Percentiles rank a stretch among this genome's conserved stretches.
Conservation (phyloP, 2,797 vertebrate genomes). For the Ctenochaetus hawaiiensis region DNA sequence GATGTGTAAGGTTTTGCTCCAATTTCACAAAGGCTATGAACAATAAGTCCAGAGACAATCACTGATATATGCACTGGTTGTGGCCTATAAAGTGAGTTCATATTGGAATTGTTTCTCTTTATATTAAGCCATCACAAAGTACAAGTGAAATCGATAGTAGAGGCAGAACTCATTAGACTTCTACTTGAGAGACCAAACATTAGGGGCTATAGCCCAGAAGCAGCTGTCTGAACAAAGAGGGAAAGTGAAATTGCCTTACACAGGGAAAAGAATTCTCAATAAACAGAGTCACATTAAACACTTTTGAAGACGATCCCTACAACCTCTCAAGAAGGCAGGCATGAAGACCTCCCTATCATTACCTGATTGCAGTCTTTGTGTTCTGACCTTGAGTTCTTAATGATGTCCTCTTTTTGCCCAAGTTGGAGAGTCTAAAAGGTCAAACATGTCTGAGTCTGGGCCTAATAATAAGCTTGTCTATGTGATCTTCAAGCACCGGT, state of each 20-base stretch:
- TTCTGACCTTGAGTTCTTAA: slow-evolving; percentile 63
- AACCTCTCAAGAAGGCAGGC: slow-evolving; percentile 26
- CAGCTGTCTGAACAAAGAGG: slow-evolving; percentile 15
- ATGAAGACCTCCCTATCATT: slow-evolving; percentile 40
- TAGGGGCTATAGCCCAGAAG: neutral
- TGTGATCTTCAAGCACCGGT: slow-evolving; percentile 36
- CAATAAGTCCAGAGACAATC: neutral
- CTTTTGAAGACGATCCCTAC: slow-evolving; percentile 5
- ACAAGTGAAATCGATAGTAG: slow-evolving; percentile 16
- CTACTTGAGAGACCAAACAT: slow-evolving; percentile 5
- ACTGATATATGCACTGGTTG: neutral
- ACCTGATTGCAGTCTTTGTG: slow-evolving; percentile 52
- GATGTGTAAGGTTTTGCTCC: too few relatives aligned
- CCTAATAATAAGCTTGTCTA: slow-evolving; percentile 49
- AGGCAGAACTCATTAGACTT: slow-evolving; percentile 21
- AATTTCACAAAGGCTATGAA: neutral
- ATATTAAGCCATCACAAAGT: slow-evolving; percentile 19
- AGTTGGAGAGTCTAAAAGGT: slow-evolving; percentile 54
- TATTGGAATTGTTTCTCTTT: neutral
- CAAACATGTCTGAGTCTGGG: slow-evolving; percentile 36
- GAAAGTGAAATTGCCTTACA: slow-evolving; percentile 14
- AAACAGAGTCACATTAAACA: slow-evolving; percentile 17
- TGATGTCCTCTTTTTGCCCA: slow-evolving; percentile 34
- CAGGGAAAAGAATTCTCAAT: slow-evolving; percentile 7
- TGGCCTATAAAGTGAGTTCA: neutral